Evolutionary conservation across 2,888 invertebrate genomes (phyloP), one percentile per base, ranked within the genome.

Genomic region (Dryomyza anilis): DNA sequence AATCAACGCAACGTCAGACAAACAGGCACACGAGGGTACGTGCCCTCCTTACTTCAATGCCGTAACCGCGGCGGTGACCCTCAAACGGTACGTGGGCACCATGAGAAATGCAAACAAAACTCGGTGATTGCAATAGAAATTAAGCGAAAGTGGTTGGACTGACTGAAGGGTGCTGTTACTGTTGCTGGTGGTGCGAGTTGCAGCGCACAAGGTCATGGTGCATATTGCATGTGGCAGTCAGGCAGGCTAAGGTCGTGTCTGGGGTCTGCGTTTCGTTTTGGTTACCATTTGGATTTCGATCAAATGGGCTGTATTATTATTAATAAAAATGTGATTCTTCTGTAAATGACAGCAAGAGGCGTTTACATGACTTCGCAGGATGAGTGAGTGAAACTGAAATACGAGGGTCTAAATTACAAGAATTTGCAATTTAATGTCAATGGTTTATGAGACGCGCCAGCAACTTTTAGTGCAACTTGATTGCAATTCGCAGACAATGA

Each of bases 111-210:
- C 69, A 70, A 69, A 69, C 60, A 68, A 33, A 60, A 29, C 46
- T 39, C 39, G 53, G 29, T 36, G 23, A 33, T 27, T 19, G 33
- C 64, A 72, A 76, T 76, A 73, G 74, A 77, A 76, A 77, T 77
- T 77, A 77, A 76, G 75, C 74, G 75, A 75, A 76, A 77, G 77
- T 77, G 71, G 71, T 65, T 39, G 60, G 33, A 12, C 33, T 7
- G 33, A 8, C 33, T 33, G 33, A 33, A n/a, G 33, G 33, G 33
- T 12, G 33, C 7, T 33, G 33, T 33, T 7, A 12, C 33, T 12
- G 33, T 12, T 33, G 39, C 2, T 39, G 39, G 39, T 39, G n/a
- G n/a, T n/a, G n/a, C n/a, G n/a, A n/a, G n/a, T n/a, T n/a, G 39
- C 39, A 3, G 39, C 14, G 39, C 39, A 12, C 12, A 39, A n/a